Conservation (phyloP, 2,888 invertebrate genomes). For the Yponomeuta plumbellus region DNA sequence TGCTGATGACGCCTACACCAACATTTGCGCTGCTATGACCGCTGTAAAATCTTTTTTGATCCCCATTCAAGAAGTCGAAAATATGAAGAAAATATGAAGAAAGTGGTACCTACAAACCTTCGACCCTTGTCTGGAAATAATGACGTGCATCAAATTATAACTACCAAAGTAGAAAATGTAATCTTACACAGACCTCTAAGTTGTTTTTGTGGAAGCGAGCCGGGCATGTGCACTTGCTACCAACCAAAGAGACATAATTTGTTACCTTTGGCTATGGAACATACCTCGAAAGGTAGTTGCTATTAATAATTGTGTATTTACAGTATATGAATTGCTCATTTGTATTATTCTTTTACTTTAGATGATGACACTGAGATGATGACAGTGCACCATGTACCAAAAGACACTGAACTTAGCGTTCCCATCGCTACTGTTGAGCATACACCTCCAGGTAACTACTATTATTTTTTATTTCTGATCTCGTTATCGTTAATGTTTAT, state of each 20-base stretch:
- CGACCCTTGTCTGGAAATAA: conserved; percentile 23
- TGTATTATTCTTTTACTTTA: too few relatives aligned
- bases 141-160: conserved; percentile 26
- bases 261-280: conserved; percentile 12
- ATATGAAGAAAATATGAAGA: background rate
- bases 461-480: too few relatives aligned
- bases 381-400: too few relatives aligned
- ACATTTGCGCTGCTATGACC: conserved; percentile 14
- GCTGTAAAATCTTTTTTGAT: conserved; percentile 17
- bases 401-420: too few relatives aligned
- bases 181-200: conserved; percentile 16
- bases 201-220: conserved; percentile 18
- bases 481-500: too few relatives aligned
- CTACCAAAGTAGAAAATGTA: conserved; percentile 14
- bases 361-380: too few relatives aligned
- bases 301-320: background rate
- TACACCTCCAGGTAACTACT: too few relatives aligned
- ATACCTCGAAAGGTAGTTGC: background rate
- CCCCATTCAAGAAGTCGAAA: background rate
- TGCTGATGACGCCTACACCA: conserved; percentile 18
- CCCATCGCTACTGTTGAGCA: too few relatives aligned
- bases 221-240: conserved; percentile 16
- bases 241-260: conserved; percentile 16
- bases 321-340: too few relatives aligned
- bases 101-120: background rate